These are phyloP conservation scores for Acronicta aceris DNA, from an alignment of 2,888 invertebrate genomes.

Conservation along the genomic window DNA sequence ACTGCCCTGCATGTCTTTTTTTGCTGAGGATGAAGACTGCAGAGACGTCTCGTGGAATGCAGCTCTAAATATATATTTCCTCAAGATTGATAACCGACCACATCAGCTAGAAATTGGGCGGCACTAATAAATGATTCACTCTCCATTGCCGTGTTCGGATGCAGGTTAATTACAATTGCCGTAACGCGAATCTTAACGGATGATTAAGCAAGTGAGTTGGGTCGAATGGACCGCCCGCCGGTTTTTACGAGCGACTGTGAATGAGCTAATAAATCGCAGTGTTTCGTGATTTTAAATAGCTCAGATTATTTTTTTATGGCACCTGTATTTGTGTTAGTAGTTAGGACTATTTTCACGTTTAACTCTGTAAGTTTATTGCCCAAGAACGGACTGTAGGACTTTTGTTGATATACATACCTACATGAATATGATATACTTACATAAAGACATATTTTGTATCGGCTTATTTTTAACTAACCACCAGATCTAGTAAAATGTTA, in stretches of 20 bases:
- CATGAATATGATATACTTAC: too few species aligned
- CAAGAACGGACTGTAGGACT: too few species aligned
- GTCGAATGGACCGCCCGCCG: constrained; percentile 61
- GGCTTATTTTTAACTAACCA: too few species aligned
- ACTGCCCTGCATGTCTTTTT: too few species aligned
- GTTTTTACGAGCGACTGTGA: constrained; percentile 51
- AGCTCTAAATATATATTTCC: constrained; percentile 34
- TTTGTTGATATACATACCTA: not conserved
- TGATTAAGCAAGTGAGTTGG: constrained; percentile 73
- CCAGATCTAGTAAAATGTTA: too few species aligned
- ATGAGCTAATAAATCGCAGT: constrained; percentile 57
- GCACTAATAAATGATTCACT: constrained; percentile 68
- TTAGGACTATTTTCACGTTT: not conserved
- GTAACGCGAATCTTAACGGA: constrained; percentile 72
- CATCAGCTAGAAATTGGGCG: constrained; percentile 48
- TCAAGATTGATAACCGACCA: constrained; percentile 59
- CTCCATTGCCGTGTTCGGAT: constrained; percentile 63
- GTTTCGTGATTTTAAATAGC: constrained; percentile 48
- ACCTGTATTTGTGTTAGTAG: not conserved
- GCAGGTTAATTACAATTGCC: constrained; percentile 73
- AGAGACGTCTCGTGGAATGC: constrained; percentile 2
- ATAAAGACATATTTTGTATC: too few species aligned
- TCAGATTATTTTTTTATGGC: constrained; percentile 28
- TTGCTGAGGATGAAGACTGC: not conserved
- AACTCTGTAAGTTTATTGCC: not conserved